Base-by-base conservation (phyloP, 2,113 vertebrate species). In the Petaurus breviceps region DNA sequence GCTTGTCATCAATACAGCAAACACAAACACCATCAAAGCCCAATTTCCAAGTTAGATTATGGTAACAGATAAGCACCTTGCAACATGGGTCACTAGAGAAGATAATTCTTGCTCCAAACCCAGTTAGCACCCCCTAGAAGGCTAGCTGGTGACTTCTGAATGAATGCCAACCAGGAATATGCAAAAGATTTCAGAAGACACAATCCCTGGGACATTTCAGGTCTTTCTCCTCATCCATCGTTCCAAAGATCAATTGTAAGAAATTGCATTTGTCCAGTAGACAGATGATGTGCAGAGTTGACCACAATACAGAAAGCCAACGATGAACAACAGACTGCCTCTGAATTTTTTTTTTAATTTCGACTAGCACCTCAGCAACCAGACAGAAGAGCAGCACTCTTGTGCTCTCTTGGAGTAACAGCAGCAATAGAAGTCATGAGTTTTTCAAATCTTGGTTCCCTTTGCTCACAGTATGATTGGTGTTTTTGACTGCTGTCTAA, bases 1-100 rank as follows among this genome's bases (percentile, higher is more conserved):
- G 19, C n/a, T 84, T 7, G 2, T 43, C 68, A 43, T 91, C 84
- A 91, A 49, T 49, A 49, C 46, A 9, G 16, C 7, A 93, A 96
- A 52, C 3, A 57, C 51, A 91, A 61, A 92, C 57, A 11, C 2
- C 28, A 46, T 47, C 89, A 90, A 50, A 51, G 31, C 93, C 89
- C 4, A 90, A 91, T 93, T 96, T 96, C 10, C 52, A 95, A 24
- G 55, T 96, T 95, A 92, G 23, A 84, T 93, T 95, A 49, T 28
- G 92, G 55, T 95, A 96, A n/a, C 16, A 95, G 77, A 4, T 10
- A 31, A 94, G 11, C 31, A 91, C 43, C 93, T 94, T 94, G 91
- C 28, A 93, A 95, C 51, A 31, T 3, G 57, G 25, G 28, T 84
- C 47, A 52, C 19, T 37, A 37, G 31, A 14, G 31, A 28, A 61